Percentiles rank a stretch among this genome's conserved stretches.
Conservation (phyloP, 2,797 vertebrate genomes). For the Miopithecus talapoin region DNA sequence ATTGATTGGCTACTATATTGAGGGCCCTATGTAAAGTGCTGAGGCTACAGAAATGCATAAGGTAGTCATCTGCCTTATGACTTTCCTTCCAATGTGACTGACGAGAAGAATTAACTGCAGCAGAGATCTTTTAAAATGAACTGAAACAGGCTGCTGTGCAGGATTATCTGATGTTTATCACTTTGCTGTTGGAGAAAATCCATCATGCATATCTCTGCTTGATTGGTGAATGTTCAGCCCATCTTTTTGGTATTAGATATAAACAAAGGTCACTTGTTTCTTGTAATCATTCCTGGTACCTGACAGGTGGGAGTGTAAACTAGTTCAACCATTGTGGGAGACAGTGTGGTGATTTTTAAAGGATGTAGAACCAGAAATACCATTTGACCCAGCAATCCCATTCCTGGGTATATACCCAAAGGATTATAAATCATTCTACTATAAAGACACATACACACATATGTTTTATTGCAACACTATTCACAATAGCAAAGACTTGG, state of each 20-base stretch:
- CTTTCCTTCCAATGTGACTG: rapidly evolving
- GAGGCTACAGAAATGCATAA: background rate
- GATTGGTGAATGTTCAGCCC: background rate
- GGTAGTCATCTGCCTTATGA: background rate
- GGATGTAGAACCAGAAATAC: no score
- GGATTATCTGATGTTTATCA: background rate
- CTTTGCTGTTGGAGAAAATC: background rate
- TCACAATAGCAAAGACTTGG: no score
- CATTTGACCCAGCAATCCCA: no score
- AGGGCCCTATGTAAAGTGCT: background rate
- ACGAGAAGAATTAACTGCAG: background rate
- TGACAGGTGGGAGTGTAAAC: no score
- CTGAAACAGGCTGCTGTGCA: background rate
- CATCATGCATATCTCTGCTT: background rate
- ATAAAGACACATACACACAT: no score
- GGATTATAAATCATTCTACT: no score
- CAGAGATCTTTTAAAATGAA: rapidly evolving
- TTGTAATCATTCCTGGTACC: background rate
- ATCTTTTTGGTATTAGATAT: background rate
- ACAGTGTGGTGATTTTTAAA: no score
- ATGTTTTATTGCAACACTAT: no score
- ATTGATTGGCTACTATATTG: background rate
- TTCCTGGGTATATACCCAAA: no score
- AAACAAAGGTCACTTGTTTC: background rate
- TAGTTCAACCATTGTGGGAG: no score